phyloP scores from a whole-genome alignment of 2,797 vertebrate species.

The Pelobates cultripes region DNA sequence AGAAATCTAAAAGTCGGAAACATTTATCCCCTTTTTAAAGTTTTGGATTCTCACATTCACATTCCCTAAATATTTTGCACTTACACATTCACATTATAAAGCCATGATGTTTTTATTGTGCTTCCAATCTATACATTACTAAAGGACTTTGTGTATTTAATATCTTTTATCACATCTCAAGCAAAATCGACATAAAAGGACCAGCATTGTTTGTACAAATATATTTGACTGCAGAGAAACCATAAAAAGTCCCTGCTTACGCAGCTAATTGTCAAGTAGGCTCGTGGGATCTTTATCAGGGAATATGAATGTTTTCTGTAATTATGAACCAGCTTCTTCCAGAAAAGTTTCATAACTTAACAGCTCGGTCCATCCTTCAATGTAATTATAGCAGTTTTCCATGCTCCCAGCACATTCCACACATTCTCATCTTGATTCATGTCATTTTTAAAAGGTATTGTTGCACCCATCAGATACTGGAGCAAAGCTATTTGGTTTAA shows the following conservation, averaged over 20 bases:
- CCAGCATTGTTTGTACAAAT: neutral
- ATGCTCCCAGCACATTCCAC: constrained; percentile 50
- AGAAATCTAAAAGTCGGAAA: too few species aligned
- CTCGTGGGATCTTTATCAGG: constrained; percentile 16
- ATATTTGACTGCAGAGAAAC: neutral
- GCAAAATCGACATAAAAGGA: neutral
- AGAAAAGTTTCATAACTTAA: neutral
- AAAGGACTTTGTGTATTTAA: neutral
- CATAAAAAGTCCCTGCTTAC: neutral
- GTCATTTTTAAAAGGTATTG: constrained; percentile 63
- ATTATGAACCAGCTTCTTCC: constrained; percentile 38
- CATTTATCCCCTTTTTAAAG: too few species aligned
- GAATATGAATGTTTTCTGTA: constrained; percentile 6
- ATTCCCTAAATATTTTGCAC: too few species aligned
- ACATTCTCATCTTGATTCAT: constrained; percentile 66
- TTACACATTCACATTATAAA: too few species aligned
- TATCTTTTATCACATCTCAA: neutral
- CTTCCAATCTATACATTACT: too few species aligned
- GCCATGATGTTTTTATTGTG: too few species aligned
- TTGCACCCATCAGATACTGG: constrained; percentile 63
- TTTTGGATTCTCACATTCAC: too few species aligned
- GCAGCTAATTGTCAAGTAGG: neutral
- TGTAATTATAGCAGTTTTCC: constrained; percentile 34
- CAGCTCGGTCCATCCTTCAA: constrained; percentile 5
- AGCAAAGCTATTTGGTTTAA: constrained; percentile 65